Conservation (phyloP, 37 sponge, comb jelly and placozoan genomes). For the Axinella damicornis region DNA sequence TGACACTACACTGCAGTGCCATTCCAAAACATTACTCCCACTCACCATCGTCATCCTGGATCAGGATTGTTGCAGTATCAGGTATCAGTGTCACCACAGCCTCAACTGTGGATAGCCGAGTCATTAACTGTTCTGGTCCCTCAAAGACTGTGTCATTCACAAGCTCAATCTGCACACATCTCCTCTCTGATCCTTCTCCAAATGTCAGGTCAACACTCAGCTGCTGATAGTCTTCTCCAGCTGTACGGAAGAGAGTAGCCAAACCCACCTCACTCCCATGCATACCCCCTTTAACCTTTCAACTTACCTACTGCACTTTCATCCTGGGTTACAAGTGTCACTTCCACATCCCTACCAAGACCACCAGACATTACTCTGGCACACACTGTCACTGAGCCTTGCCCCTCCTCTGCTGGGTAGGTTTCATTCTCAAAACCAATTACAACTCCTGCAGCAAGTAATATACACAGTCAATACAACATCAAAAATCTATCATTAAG, state of each 20-base stretch:
- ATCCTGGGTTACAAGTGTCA: not conserved
- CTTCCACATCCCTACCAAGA: not conserved
- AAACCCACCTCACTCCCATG: too few species aligned
- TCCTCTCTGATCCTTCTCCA: not conserved
- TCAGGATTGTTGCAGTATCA: not conserved
- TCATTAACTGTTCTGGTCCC: not conserved
- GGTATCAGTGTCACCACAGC: not conserved
- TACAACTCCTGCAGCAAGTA: not conserved
- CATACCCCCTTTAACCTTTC: too few species aligned
- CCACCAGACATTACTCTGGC: not conserved
- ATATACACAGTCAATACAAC: too few species aligned
- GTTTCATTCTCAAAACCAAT: constrained; percentile 8
- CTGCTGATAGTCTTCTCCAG: not conserved
- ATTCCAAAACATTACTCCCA: not conserved
- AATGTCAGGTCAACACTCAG: not conserved
- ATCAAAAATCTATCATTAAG: too few species aligned
- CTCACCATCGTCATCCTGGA: constrained; percentile 6
- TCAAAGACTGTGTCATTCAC: not conserved
- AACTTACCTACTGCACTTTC: not conserved
- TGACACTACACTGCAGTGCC: too few species aligned
- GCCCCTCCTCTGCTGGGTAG: not conserved
- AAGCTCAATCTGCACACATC: not conserved
- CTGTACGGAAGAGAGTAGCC: not conserved
- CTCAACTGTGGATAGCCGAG: not conserved
- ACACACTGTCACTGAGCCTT: constrained; percentile 11